Conservation (phyloP, 1,140 invertebrate species). For the Rhynchophorus ferrugineus region DNA sequence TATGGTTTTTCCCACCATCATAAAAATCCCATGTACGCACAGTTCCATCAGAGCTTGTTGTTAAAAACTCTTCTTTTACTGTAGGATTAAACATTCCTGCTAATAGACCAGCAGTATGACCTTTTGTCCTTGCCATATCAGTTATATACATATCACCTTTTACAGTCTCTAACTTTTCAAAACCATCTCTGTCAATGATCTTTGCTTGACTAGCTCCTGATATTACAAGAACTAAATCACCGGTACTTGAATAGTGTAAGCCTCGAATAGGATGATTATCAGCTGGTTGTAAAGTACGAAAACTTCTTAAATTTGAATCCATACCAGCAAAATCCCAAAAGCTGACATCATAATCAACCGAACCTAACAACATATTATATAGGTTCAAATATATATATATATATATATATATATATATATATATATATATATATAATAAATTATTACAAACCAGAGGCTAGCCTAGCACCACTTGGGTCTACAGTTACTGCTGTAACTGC, state of each 20-base stretch:
- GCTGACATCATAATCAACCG: slow-evolving; percentile 89
- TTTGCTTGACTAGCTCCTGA: slow-evolving; percentile 90
- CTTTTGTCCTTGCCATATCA: slow-evolving; percentile 92
- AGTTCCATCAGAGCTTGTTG: slow-evolving; percentile 87
- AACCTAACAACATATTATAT: slow-evolving; percentile 48
- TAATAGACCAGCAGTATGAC: slow-evolving; percentile 88
- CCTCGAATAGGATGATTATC: slow-evolving; percentile 91
- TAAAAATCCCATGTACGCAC: slow-evolving; percentile 84
- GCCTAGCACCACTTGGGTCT: slow-evolving; percentile 85
- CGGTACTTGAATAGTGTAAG: slow-evolving; percentile 87
- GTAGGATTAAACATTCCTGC: slow-evolving; percentile 92
- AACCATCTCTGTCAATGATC: slow-evolving; percentile 91
- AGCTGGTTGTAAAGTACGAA: slow-evolving; percentile 86
- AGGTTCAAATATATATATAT: neutral
- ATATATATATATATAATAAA: too few species aligned
- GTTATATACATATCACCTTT: slow-evolving; percentile 96
- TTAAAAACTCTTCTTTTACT: slow-evolving; percentile 87
- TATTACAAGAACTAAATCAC: slow-evolving; percentile 89
- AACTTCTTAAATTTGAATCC: slow-evolving; percentile 84
- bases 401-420: slow-evolving; percentile 1
- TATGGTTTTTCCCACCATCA: slow-evolving; percentile 65
- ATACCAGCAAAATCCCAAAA: slow-evolving; percentile 99
- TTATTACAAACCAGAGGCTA: slow-evolving; percentile 77
- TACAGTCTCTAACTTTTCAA: slow-evolving; percentile 90
- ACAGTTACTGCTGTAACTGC: slow-evolving; percentile 80